Evolutionary conservation across 2,113 vertebrate genomes (phyloP).

Genomic region (Phrynosoma blainvillii): DNA sequence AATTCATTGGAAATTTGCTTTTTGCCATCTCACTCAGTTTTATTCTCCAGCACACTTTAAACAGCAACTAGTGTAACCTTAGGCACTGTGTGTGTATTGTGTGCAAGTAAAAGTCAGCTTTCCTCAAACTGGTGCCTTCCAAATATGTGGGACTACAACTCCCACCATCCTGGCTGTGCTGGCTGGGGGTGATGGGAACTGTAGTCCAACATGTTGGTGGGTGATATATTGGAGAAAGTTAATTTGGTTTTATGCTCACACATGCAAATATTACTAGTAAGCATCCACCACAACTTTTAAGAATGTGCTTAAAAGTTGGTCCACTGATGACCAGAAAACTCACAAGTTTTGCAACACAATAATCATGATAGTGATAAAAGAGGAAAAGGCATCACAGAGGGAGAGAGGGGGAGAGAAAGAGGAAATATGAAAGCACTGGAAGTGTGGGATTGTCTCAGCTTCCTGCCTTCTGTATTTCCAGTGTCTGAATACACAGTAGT

Average conservation of each 20-base stretch:
- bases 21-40: neutral
- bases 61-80: neutral
- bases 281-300: constrained; percentile 3
- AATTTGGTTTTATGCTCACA: neutral
- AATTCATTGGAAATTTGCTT: constrained; percentile 54
- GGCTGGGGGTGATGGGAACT: neutral
- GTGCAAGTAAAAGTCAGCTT: neutral
- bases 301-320: neutral
- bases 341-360: constrained; percentile 23
- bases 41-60: neutral
- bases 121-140: neutral
- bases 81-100: neutral
- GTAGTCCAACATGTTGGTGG: neutral
- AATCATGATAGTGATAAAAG: neutral
- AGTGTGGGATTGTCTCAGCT: neutral
- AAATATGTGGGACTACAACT: neutral
- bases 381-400: neutral
- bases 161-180: neutral
- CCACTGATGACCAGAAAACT: neutral
- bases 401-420: fast-evolving
- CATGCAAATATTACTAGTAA: neutral
- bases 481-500: constrained; percentile 22
- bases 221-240: neutral
- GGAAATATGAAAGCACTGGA: constrained; percentile 1
- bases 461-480: constrained; percentile 17